Evolutionary conservation across 2,797 vertebrate species (phyloP).

Genomic region (Argya squamiceps): DNA sequence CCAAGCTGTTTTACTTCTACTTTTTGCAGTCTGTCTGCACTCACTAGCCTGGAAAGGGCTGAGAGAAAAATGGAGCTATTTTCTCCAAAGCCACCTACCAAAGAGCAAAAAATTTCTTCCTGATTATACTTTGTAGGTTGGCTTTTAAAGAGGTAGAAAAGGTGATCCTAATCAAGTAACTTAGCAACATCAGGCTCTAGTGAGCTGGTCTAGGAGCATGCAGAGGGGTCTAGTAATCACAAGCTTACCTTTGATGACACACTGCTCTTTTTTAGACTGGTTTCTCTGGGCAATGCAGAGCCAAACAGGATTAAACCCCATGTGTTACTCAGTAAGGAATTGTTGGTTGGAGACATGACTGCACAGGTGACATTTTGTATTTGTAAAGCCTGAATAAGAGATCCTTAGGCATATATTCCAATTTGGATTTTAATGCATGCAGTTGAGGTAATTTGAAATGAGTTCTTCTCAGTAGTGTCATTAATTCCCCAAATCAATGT

Average conservation of each 20-base stretch:
- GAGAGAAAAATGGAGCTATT: background rate
- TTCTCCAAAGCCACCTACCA: background rate
- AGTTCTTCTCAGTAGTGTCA: background rate
- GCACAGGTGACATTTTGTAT: background rate
- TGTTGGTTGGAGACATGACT: background rate
- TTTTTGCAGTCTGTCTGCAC: background rate
- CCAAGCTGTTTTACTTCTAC: background rate
- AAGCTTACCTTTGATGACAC: background rate
- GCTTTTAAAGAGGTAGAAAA: background rate
- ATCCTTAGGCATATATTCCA: slow-evolving; percentile 1
- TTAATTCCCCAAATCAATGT: slow-evolving; percentile 15
- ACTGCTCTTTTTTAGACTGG: background rate
- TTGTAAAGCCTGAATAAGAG: background rate
- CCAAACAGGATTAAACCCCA: background rate
- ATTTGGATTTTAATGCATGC: background rate
- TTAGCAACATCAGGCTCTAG: background rate
- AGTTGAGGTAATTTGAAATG: slow-evolving; percentile 21
- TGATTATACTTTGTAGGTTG: background rate
- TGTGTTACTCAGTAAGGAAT: background rate
- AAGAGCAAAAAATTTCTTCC: background rate
- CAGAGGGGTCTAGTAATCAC: background rate
- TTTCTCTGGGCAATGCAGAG: background rate
- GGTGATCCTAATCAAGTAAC: background rate
- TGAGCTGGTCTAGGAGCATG: background rate
- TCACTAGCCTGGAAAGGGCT: background rate